phyloP scores from a whole-genome alignment of 1,140 invertebrate genomes.

The Lepeophtheirus salmonis region DNA sequence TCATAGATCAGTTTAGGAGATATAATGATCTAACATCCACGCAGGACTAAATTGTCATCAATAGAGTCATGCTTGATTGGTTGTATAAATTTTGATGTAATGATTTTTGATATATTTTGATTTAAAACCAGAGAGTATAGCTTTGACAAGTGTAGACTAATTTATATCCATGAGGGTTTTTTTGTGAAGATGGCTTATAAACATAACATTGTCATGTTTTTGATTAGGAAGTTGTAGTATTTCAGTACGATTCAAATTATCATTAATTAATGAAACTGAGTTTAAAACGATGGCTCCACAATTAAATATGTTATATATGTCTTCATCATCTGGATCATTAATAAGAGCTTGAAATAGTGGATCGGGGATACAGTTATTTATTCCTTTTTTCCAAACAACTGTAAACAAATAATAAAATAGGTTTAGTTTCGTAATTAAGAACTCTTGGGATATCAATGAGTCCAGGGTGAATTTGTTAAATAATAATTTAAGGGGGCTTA shows the following conservation, averaged over 20 bases:
- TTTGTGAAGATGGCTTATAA: too few relatives aligned
- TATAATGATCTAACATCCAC: background rate
- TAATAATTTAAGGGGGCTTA: constrained; percentile 18
- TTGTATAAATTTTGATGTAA: background rate
- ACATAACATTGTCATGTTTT: background rate
- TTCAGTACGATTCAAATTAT: background rate
- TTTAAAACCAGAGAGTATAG: background rate
- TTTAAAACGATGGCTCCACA: background rate
- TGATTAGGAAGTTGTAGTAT: background rate
- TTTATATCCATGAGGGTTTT: background rate
- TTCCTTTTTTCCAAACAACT: constrained; percentile 14
- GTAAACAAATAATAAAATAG: background rate
- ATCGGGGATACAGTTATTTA: constrained; percentile 6
- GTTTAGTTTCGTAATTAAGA: constrained; percentile 12
- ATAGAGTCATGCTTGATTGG: background rate
- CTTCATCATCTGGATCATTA: too few relatives aligned
- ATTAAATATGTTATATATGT: constrained; percentile 3
- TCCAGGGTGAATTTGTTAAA: constrained; percentile 17
- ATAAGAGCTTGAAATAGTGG: too few relatives aligned
- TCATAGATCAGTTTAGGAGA: background rate
- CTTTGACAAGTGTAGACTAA: background rate
- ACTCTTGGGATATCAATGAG: constrained; percentile 19
- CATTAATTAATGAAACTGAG: background rate
- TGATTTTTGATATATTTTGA: too few relatives aligned
- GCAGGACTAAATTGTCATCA: background rate